Percentiles rank a stretch among this genome's conserved stretches.
Evolutionary conservation across 2,113 vertebrate genomes (phyloP).

Genomic region (Blennius ocellaris): DNA sequence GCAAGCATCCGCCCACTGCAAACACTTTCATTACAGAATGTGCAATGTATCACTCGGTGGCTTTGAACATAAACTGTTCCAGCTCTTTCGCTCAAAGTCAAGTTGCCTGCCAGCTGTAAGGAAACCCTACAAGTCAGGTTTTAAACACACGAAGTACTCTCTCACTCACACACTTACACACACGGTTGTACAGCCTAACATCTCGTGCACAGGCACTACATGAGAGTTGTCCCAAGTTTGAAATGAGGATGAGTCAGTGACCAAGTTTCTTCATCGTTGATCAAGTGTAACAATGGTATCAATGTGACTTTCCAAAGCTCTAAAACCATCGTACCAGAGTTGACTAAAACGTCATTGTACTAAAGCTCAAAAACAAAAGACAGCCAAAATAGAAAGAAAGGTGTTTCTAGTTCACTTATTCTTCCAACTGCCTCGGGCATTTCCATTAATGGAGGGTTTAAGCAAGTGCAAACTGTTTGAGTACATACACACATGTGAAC

Average conservation of each 20-base stretch:
- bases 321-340: conserved; percentile 20
- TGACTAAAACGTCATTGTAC: conserved; percentile 32
- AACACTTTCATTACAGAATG: conserved; percentile 38
- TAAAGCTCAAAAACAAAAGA: conserved; percentile 39
- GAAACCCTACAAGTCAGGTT: conserved; percentile 49
- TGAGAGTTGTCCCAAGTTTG: neutral
- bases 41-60: conserved; percentile 26
- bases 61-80: conserved; percentile 23
- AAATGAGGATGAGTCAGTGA: neutral
- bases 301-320: neutral
- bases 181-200: neutral
- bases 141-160: conserved; percentile 29
- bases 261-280: neutral
- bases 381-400: conserved; percentile 27
- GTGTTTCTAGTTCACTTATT: conserved; percentile 53
- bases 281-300: neutral
- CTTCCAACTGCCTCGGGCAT: conserved; percentile 57
- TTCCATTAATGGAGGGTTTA: conserved; percentile 73
- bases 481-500: conserved; percentile 55
- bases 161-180: conserved; percentile 13
- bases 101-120: conserved; percentile 27
- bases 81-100: conserved; percentile 4
- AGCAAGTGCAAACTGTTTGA: conserved; percentile 62
- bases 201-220: conserved; percentile 7
- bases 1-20: conserved; percentile 52